Base-by-base conservation (phyloP, 64 coral and sea anemone genomes). In the Stylophora pistillata region DNA sequence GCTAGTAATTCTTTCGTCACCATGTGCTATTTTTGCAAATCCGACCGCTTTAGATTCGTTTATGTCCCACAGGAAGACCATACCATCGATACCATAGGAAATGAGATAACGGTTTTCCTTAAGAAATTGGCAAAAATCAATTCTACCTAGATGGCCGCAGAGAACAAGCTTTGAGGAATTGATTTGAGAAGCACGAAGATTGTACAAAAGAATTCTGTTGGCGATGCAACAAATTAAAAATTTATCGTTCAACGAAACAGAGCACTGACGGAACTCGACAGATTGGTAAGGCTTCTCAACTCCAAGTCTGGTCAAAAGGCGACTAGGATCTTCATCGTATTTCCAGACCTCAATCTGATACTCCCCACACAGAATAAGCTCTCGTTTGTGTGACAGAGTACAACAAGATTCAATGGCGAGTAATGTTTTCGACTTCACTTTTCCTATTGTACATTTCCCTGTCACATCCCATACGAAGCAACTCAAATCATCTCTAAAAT, bases 91-190 rank as follows among this genome's bases (percentile, higher is more conserved):
- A 2, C 78, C 88, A 78, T 74, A 64, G 0, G 88, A 82, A 33
- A 90, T 53, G 10, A 90, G 52, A 55, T 90, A 90, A 32, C 78
- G 69, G 26, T 14, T 60, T 30, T 15, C 56, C 31, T 59, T 90
- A 1, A 90, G 23, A 53, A 90, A 82, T 29, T 83, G 88, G 60
- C 88, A 90, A 57, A 79, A 90, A 14, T 83, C 32, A 30, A 90
- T 73, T 53, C 27, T 37, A 0, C 78, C 88, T 59, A 71, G 74
- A 29, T 83, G 88, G 16, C 28, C 88, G 30, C n/a, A 4, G 66
- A 28, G 69, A 28, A 74, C 73, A 31, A 28, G 18, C 23, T 12
- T 10, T 23, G 26, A 25, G 7, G 29, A 30, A 25, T 53, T 60
- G 31, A 33, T 53, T 23, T 16, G 33, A 30, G 31, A n/a, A 1